Percentiles rank a stretch among this genome's conserved stretches.
Conservation (phyloP, 2,113 vertebrate genomes). For the Meleagris gallopavo region DNA sequence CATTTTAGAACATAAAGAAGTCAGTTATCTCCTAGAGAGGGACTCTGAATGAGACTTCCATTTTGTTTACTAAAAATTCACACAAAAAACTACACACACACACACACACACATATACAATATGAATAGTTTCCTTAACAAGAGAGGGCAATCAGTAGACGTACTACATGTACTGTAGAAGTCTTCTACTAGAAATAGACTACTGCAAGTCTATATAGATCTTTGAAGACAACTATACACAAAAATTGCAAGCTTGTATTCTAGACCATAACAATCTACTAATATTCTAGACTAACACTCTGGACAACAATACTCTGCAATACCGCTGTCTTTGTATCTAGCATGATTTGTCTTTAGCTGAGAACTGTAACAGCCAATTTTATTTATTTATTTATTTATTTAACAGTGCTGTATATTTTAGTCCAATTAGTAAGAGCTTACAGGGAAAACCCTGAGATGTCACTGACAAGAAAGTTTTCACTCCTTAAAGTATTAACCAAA, state of each 20-base stretch:
- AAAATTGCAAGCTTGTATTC: background rate
- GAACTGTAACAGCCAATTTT: background rate
- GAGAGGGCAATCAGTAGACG: background rate
- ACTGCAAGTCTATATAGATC: background rate
- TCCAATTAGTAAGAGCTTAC: background rate
- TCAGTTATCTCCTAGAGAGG: background rate
- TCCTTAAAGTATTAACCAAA: conserved; percentile 3
- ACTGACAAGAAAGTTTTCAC: background rate
- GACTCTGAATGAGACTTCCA: background rate
- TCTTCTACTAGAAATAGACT: too few relatives aligned
- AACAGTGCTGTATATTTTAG: background rate
- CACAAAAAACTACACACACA: background rate
- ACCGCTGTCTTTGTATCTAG: background rate
- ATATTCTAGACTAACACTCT: background rate
- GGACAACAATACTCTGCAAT: background rate
- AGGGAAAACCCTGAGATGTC: background rate
- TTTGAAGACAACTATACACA: background rate
- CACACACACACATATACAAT: background rate
- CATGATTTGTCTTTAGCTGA: background rate
- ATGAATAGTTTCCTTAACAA: background rate
- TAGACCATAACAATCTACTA: background rate
- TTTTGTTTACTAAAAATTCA: background rate
- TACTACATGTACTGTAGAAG: too few relatives aligned
- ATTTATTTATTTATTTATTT: background rate
- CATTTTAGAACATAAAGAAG: background rate